Evolutionary conservation across 2,888 invertebrate genomes (phyloP), one percentile per base, ranked within the genome.

Genomic region (Laothoe populi): DNA sequence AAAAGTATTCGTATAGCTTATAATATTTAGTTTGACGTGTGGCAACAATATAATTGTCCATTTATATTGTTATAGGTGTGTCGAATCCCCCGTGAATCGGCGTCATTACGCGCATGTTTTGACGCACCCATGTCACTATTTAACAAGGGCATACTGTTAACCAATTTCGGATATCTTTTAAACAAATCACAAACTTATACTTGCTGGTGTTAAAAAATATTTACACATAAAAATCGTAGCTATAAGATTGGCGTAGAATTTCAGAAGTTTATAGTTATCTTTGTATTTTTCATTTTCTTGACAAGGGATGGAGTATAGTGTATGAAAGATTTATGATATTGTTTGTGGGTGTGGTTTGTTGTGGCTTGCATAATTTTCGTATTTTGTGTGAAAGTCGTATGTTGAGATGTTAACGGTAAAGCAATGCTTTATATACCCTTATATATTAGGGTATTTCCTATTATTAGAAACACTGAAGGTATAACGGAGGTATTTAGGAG

Each of bases 101-200:
- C n/a, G 40, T 40, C 16, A 61, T 44, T 61, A 31, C 42, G 13
- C 11, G 7, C 31, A 49, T 61, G 60, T 24, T 26, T 35, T 75
- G 77, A 76, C 70, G 65, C 66, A 82, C 85, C 86, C 85, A 69
- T 75, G 82, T 86, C 85, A 85, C 73, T 71, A 59, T 72, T 72
- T 77, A 83, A 85, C 86, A 81, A 83, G 78, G 71, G 73, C 60
- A 60, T 69, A 62, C 67, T 62, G 31, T 60, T 60, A 60, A 48
- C 83, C 82, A 83, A 83, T 84, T 77, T 77, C 77, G 67, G 77
- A 74, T 76, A 74, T 78, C 75, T 79, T 77, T 83, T 79, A 71
- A 78, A 70, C 69, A 65, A 71, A 62, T 64, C 53, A 66, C 72
- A 60, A 72, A 63, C 64, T 67, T 66, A 57, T 24, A 59, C 59